Evolutionary conservation across 2,888 invertebrate genomes (phyloP).

Genomic region (Machimus rusticus): DNA sequence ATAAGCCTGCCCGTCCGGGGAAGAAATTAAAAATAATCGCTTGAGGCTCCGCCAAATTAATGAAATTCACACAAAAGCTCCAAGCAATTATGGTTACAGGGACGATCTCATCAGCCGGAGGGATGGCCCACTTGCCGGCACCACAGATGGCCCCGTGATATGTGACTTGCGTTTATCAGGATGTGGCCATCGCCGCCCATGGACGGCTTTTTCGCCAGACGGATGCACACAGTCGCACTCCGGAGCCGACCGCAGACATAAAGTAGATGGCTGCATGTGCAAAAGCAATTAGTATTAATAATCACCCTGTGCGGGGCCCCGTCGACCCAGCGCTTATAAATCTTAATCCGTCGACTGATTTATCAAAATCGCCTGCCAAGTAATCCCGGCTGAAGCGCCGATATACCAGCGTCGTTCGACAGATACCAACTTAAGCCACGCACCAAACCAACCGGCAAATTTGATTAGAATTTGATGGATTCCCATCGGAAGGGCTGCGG

Average conservation of each 20-base stretch:
- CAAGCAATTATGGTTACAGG: conserved; percentile 31
- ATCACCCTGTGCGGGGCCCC: conserved; percentile 18
- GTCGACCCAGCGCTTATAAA: conserved; percentile 15
- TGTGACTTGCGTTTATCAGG: conserved; percentile 25
- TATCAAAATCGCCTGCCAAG: conserved; percentile 27
- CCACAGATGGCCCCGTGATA: conserved; percentile 23
- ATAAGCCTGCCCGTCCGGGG: neutral
- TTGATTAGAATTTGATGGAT: conserved; percentile 28
- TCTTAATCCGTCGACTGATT: conserved; percentile 28
- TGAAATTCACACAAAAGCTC: conserved; percentile 22
- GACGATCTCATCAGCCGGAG: conserved; percentile 16
- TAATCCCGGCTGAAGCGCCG: neutral
- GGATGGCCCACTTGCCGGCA: neutral
- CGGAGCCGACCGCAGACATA: conserved; percentile 2
- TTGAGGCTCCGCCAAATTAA: conserved; percentile 13
- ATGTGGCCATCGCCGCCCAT: neutral
- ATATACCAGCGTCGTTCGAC: neutral
- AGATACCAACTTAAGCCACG: conserved; percentile 1
- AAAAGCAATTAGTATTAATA: conserved; percentile 35
- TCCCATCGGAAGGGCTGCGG: neutral
- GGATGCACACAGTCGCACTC: neutral
- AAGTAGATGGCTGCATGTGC: conserved; percentile 25
- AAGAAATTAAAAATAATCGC: conserved; percentile 31
- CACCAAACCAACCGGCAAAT: neutral
- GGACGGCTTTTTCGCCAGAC: neutral